Evolutionary conservation across 1,140 invertebrate genomes (phyloP).

Genomic region (Thaumetopoea pityocampa): DNA sequence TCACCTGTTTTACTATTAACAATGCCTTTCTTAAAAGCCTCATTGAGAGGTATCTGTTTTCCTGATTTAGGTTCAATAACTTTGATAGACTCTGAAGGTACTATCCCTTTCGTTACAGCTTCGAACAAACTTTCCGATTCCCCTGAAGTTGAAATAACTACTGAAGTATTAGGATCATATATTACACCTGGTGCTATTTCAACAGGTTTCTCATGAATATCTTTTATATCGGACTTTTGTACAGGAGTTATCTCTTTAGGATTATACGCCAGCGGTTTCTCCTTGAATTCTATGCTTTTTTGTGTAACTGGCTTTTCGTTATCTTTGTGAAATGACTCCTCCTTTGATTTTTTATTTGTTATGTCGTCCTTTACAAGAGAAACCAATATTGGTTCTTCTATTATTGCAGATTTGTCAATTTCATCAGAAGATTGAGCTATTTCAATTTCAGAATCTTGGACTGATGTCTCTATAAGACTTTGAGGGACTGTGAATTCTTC

Average conservation of each 20-base stretch:
- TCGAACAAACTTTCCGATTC: conserved; percentile 80
- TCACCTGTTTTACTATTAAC: conserved; percentile 84
- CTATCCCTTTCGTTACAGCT: conserved; percentile 81
- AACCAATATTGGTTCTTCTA: background rate
- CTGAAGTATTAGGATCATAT: conserved; percentile 82
- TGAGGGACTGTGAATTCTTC: conserved; percentile 24
- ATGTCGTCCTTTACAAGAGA: background rate
- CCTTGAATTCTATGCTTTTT: conserved; percentile 4
- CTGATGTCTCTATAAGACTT: conserved; percentile 11
- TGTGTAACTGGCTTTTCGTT: background rate
- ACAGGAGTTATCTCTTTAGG: conserved; percentile 2
- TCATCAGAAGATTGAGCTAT: conserved; percentile 29
- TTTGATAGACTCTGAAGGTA: conserved; percentile 81
- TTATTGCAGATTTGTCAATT: conserved; percentile 23
- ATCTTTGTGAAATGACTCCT: background rate
- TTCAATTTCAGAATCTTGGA: conserved; percentile 17
- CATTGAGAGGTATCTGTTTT: conserved; percentile 82
- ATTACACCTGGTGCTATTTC: conserved; percentile 80
- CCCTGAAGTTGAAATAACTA: conserved; percentile 81
- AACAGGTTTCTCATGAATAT: conserved; percentile 67
- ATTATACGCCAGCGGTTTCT: conserved; percentile 2
- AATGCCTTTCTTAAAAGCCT: conserved; percentile 86
- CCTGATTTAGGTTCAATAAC: conserved; percentile 86
- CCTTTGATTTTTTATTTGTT: conserved; percentile 2
- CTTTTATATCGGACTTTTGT: conserved; percentile 5